These are phyloP conservation scores for Anas bahamensis DNA, from an alignment of 2,797 vertebrate genomes.

Conservation along the genomic window DNA sequence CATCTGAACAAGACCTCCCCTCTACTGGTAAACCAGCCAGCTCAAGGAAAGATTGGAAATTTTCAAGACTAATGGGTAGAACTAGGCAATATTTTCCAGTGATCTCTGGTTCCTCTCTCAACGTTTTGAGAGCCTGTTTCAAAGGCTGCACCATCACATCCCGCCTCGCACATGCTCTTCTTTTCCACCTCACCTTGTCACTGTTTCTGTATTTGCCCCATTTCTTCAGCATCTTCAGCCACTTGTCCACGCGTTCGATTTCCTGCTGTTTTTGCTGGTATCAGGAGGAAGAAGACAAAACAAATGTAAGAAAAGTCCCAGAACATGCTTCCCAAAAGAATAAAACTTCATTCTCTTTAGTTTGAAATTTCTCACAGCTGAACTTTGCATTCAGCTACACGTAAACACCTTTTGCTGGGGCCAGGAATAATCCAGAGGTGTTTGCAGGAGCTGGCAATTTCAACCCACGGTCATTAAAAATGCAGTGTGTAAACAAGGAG, in stretches of 20 bases:
- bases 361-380: neutral
- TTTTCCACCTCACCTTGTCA: conserved; percentile 82
- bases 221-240: conserved; percentile 93
- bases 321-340: neutral
- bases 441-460: neutral
- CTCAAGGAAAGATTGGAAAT: neutral
- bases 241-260: conserved; percentile 88
- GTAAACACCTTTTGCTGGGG: neutral
- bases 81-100: neutral
- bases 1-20: neutral
- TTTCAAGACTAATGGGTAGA: neutral
- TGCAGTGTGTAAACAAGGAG: neutral
- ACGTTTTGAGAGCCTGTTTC: neutral
- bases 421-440: neutral
- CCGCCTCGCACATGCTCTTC: neutral
- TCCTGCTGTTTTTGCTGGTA: conserved; percentile 89
- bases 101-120: neutral
- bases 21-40: neutral
- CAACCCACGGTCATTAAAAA: neutral
- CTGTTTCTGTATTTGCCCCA: conserved; percentile 90
- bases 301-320: neutral
- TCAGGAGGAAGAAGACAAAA: neutral
- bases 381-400: neutral
- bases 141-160: neutral
- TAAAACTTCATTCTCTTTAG: neutral